Conservation (phyloP, 2,888 invertebrate genomes). For the Acleris literana region DNA sequence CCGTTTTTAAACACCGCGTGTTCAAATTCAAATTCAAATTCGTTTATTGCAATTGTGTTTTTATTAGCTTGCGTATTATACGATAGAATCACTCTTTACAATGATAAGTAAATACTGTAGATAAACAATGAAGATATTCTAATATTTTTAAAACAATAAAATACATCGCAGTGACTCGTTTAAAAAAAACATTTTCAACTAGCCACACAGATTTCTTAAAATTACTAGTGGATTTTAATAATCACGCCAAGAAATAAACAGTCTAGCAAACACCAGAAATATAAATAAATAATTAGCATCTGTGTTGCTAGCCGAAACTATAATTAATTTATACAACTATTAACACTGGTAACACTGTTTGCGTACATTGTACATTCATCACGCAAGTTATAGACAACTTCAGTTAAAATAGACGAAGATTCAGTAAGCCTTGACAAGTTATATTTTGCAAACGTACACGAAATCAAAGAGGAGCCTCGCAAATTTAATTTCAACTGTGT, state of each 20-base stretch:
- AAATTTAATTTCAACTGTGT: too few relatives aligned
- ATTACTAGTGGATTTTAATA: neutral
- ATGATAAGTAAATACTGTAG: too few relatives aligned
- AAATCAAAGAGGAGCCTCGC: too few relatives aligned
- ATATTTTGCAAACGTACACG: too few relatives aligned
- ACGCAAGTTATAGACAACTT: conserved; percentile 31
- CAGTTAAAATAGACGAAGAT: conserved; percentile 25
- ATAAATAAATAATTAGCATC: conserved; percentile 2
- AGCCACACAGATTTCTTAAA: conserved; percentile 18
- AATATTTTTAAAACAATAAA: too few relatives aligned
- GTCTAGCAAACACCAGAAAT: neutral
- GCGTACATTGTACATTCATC: conserved; percentile 49
- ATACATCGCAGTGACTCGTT: conserved; percentile 16
- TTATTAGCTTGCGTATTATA: too few relatives aligned
- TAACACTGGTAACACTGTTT: conserved; percentile 56
- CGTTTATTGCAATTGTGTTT: too few relatives aligned
- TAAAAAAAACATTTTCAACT: conserved; percentile 24
- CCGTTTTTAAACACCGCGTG: too few relatives aligned
- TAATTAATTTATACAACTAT: conserved; percentile 39
- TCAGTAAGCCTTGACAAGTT: conserved; percentile 1
- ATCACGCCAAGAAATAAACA: too few relatives aligned
- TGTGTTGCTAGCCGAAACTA: conserved; percentile 32
- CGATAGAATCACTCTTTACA: too few relatives aligned
- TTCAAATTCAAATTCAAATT: too few relatives aligned
- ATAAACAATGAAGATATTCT: too few relatives aligned